These are phyloP conservation scores for Falco peregrinus DNA, from an alignment of 2,797 vertebrate species.

Conservation along the genomic window DNA sequence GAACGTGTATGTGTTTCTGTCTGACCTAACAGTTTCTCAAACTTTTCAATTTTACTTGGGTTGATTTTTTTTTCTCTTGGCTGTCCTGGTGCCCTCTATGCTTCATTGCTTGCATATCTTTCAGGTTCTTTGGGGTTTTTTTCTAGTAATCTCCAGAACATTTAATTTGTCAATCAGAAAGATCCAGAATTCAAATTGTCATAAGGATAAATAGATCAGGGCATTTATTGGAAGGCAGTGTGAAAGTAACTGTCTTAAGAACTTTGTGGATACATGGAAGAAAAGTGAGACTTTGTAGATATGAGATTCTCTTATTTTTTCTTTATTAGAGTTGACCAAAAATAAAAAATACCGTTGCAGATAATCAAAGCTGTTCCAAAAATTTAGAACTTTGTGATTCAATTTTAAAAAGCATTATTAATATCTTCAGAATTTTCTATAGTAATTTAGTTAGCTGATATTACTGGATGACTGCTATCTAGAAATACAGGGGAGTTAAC, in stretches of 20 bases:
- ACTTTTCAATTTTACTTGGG: not conserved
- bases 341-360: not conserved
- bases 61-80: not conserved
- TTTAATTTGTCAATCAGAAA: not conserved
- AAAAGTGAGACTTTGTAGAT: not conserved
- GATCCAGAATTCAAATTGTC: not conserved
- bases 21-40: not conserved
- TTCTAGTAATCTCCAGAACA: not conserved
- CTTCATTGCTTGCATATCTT: not conserved
- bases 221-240: not conserved
- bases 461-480: not conserved
- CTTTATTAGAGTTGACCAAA: not conserved
- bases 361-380: not conserved
- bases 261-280: not conserved
- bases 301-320: not conserved
- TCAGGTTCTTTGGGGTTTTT: not conserved
- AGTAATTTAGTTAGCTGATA: not conserved
- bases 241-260: not conserved
- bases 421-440: not conserved
- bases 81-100: not conserved
- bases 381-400: not conserved
- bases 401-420: not conserved
- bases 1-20: not conserved
- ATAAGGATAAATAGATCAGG: not conserved
- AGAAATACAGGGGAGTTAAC: not conserved